Base-by-base conservation (phyloP, 1,140 invertebrate genomes). In the Leucophenga varia region DNA sequence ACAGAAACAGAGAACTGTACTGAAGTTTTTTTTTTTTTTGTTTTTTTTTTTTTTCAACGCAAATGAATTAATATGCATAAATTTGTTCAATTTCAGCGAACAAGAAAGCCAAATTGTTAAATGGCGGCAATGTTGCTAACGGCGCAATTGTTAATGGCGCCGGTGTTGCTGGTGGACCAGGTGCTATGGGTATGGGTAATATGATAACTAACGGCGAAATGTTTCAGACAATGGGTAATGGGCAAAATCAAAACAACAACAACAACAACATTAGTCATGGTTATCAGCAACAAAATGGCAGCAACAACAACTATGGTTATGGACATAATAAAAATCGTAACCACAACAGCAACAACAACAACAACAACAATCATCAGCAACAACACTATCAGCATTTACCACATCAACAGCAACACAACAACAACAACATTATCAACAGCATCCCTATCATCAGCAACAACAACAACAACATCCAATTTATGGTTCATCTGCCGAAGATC, bases 101-200 rank as follows among this genome's bases (percentile, higher is more conserved):
- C 69, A 75, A 75, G 71, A 75, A 75, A 74, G 73, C 73, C 55
- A 75, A 74, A 54, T 65, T 75, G 31, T 61, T 75, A 37, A 75
- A 64, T 61, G 64, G 56, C 47, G 50, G 49, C 21, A 18, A 28
- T 20, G 28, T 18, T 41, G 35, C 16, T 32, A 18, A 16, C 40
- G 14, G 44, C 19, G 31, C 7, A 7, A n/a, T 30, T n/a, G 25
- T 30, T n/a, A 30, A n/a, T 30, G 25, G 25, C 25, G 25, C 7
- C 12, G 25, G 25, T 35, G n/a, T n/a, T n/a, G n/a, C n/a, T n/a
- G n/a, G n/a, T n/a, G n/a, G n/a, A n/a, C n/a, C n/a, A n/a, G n/a
- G n/a, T n/a, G n/a, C n/a, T n/a, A n/a, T n/a, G n/a, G n/a, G n/a
- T n/a, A n/a, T n/a, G n/a, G n/a, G n/a, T n/a, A n/a, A n/a, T n/a